Base-by-base conservation (phyloP, 2,888 invertebrate species). In the Caenorhabditis virilis region DNA sequence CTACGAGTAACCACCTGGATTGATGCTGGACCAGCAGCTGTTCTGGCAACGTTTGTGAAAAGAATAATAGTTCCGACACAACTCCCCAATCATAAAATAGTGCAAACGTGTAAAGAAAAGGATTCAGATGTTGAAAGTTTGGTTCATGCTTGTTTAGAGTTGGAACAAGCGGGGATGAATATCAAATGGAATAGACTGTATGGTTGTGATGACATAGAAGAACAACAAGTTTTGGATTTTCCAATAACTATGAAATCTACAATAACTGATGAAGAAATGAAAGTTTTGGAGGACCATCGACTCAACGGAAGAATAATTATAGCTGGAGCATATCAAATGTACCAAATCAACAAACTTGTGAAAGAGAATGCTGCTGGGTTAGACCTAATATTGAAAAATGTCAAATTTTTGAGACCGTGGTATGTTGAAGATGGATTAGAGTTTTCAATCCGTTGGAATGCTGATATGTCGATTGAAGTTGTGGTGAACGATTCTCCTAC, bases 251-350 rank as follows among this genome's bases (percentile, higher is more conserved):
- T 56, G 36, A 38, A 46, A 18, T 38, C 33, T 33, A 41, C n/a
- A 16, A 56, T 56, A 9, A 39, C 23, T 33, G 52, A 45, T 1
- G 54, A 59, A 30, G 69, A 72, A 38, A 52, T 47, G 3, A 53
- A 57, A 20, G 26, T 69, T 9, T 49, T 75, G 20, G 48, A 56
- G 26, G 70, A 71, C 23, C 76, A 77, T 51, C 43, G 45, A 16
- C 45, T 77, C 1, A 64, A 70, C n/a, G 56, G 54, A 20, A 55
- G 52, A 20, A 47, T 66, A 1, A 50, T 72, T 20, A 68, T 77
- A n/a, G 73, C 76, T 13, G 77, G 65, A 7, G 72, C 73, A 11
- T 70, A 63, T 45, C 76, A 77, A 51, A 51, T 75, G 26, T 51
- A 52, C 48, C 60, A 63, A 58, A 60, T 70, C 47, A 39, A 55